A percentile compares a stretch with the other conserved stretches of the same genome.
Conservation (phyloP, 2,888 invertebrate genomes). For the Aplocera efformata region DNA sequence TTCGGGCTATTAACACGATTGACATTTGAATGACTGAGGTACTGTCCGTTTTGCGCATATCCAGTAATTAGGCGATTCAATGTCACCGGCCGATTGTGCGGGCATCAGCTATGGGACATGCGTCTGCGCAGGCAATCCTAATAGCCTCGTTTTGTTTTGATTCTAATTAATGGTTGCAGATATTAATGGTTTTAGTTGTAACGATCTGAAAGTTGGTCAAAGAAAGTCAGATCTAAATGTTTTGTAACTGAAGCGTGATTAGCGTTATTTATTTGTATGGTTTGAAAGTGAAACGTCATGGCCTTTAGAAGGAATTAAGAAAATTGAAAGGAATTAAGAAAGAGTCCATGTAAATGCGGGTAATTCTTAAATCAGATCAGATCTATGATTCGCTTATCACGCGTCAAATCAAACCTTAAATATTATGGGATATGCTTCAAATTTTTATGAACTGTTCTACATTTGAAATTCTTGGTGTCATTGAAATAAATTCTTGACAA, state of each 20-base stretch:
- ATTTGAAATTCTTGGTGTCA: too few relatives aligned
- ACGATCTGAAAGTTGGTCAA: constrained; percentile 14
- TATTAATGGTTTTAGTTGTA: constrained; percentile 21
- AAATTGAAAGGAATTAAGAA: too few relatives aligned
- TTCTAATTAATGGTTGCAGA: constrained; percentile 28
- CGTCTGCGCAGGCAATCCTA: constrained; percentile 31
- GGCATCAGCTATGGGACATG: constrained; percentile 37
- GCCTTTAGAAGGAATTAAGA: too few relatives aligned
- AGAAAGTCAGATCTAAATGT: constrained; percentile 2
- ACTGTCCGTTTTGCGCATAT: constrained; percentile 41
- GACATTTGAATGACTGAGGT: constrained; percentile 57
- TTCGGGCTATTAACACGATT: constrained; percentile 41
- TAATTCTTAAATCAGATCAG: too few relatives aligned
- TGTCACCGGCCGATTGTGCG: constrained; percentile 52
- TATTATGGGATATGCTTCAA: too few relatives aligned
- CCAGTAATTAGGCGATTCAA: constrained; percentile 63
- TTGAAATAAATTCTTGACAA: background rate
- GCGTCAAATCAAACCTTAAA: too few relatives aligned
- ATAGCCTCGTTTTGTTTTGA: constrained; percentile 27
- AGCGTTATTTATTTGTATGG: too few relatives aligned
- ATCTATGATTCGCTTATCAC: too few relatives aligned
- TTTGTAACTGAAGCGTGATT: too few relatives aligned
- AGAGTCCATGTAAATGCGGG: too few relatives aligned
- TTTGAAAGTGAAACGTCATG: too few relatives aligned
- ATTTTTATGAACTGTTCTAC: too few relatives aligned